Base-by-base conservation (phyloP, 2,797 vertebrate genomes). In the Aotus griseimembra region DNA sequence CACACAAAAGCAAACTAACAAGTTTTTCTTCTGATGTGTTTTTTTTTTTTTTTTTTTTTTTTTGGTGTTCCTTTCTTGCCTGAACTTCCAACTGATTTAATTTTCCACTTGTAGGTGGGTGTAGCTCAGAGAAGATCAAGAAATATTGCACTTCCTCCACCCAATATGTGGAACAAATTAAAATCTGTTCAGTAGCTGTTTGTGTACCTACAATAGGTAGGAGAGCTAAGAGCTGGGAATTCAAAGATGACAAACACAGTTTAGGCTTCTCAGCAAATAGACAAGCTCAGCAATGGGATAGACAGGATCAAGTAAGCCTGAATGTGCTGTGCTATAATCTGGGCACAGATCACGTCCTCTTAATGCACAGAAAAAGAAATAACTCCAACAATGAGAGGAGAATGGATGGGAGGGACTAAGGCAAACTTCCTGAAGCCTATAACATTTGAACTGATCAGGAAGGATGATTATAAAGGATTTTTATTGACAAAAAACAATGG, bases 61-160 rank as follows among this genome's bases (percentile, higher is more conserved):
- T 52, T 19, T 52, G 50, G 52, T 46, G 15, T 48, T 72, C 9
- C 8, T 90, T 90, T 92, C 57, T 82, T 26, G 52, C 2, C 19
- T 73, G 7, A 12, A 73, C 14, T 67, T 67, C 24, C 28, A 86
- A 39, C 7, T 73, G 46, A 85, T 28, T 58, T 79, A 80, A 86
- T 48, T 96, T 85, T 93, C 70, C 41, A 75, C 36, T 88, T 72
- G 48, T 4, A 61, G 48, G 10, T n/a, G 39, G 17, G 2, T 57
- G 5, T 26, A 85, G 48, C 77, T 91, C 58, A 88, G 70, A 73
- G 33, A 96, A 90, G 88, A 88, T 52, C 50, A 93, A 95, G 72
- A 55, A 86, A 58, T 20, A 64, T 44, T 95, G 12, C 17, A 39
- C 33, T 67, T 58, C 48, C n/a, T 75, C 8, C 4, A 79, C 5